These are phyloP conservation scores for Agonopterix alstromeriana DNA, from an alignment of 2,888 invertebrate species.

Conservation along the genomic window DNA sequence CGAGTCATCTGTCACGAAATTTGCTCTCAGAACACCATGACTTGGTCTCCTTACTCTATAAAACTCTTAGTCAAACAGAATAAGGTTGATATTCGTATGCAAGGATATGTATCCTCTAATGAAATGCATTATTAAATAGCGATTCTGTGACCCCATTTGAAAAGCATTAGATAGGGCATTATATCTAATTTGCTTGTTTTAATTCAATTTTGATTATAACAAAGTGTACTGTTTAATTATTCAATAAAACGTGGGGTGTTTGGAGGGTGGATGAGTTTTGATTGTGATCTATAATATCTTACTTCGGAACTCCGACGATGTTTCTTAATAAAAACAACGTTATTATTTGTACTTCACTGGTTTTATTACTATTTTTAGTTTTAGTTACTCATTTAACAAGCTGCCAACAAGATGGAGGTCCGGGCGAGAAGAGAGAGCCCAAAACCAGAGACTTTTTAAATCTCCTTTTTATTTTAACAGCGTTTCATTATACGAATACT, in stretches of 20 bases:
- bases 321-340: no score
- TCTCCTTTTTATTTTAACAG: no score
- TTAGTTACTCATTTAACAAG: no score
- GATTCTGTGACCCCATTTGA: conserved; percentile 65
- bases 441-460: no score
- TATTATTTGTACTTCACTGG: no score
- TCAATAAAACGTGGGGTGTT: conserved; percentile 29
- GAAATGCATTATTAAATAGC: conserved; percentile 64
- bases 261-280: conserved; percentile 10
- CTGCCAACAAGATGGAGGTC: no score
- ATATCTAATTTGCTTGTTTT: conserved; percentile 70
- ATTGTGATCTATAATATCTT: conserved; percentile 8
- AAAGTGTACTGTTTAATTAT: conserved; percentile 65
- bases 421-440: no score
- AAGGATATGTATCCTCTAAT: conserved; percentile 26
- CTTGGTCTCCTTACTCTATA: neutral
- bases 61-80: neutral
- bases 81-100: neutral
- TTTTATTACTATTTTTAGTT: no score
- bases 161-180: conserved; percentile 57
- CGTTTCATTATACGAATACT: no score
- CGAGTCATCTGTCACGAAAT: conserved; percentile 48
- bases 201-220: conserved; percentile 69
- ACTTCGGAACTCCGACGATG: no score
- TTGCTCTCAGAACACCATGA: conserved; percentile 10